A percentile compares a stretch with the other conserved stretches of the same genome.
phyloP scores from a whole-genome alignment of 1,140 invertebrate genomes.

The Ostrea denselamellosa region DNA sequence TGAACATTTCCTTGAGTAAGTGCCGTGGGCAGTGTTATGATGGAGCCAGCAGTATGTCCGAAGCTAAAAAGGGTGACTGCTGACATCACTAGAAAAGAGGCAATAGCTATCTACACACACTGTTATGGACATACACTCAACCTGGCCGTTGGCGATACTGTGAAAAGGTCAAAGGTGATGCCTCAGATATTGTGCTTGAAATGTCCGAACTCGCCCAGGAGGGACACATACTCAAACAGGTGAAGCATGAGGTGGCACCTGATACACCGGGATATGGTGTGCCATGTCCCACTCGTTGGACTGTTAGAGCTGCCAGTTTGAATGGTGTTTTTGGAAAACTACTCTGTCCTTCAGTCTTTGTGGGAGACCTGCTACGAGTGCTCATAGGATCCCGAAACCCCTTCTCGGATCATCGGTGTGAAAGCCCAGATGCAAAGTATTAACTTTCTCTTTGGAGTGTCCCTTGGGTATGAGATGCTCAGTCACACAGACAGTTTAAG shows the following conservation, averaged over 20 bases:
- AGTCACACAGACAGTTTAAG: no score
- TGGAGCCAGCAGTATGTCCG: conserved; percentile 42
- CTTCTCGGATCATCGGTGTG: no score
- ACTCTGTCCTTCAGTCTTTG: not conserved
- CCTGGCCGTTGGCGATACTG: not conserved
- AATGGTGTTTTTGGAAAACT: not conserved
- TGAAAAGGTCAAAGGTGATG: no score
- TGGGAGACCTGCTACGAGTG: no score
- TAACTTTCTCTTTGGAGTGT: conserved; percentile 44
- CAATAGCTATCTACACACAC: not conserved
- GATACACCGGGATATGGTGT: not conserved
- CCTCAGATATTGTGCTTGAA: no score
- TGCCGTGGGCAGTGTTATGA: no score
- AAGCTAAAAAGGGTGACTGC: conserved; percentile 23
- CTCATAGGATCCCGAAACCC: no score
- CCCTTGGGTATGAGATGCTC: no score
- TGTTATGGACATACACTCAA: not conserved
- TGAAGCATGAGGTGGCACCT: no score
- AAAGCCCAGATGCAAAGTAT: not conserved
- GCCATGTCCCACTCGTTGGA: not conserved
- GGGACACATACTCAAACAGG: no score
- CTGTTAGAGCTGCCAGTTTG: not conserved
- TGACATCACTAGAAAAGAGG: not conserved
- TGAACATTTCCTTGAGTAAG: not conserved
- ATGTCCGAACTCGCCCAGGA: no score